phyloP scores from a whole-genome alignment of 2,113 vertebrate species.

The Mirza zaza region DNA sequence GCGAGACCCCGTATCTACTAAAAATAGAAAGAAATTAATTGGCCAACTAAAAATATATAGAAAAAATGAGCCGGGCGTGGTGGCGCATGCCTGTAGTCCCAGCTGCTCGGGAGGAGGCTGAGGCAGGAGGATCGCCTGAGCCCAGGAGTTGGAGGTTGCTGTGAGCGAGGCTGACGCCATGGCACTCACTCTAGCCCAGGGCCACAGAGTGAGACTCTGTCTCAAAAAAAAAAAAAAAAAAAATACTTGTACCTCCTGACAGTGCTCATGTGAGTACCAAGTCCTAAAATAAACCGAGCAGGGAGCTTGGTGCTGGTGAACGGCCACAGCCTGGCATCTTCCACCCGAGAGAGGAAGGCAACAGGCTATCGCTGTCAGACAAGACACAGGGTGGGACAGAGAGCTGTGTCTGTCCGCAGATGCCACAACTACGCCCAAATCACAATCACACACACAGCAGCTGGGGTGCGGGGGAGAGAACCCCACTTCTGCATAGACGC shows the following conservation, averaged over 20 bases:
- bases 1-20: too few relatives aligned
- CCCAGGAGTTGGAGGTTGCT: too few relatives aligned
- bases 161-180: too few relatives aligned
- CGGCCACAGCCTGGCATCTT: not conserved
- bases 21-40: too few relatives aligned
- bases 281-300: not conserved
- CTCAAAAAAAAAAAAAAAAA: not conserved
- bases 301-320: not conserved
- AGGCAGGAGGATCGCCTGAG: too few relatives aligned
- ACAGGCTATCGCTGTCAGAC: not conserved
- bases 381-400: not conserved
- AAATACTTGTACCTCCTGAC: slow-evolving; percentile 61
- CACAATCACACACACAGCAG: not conserved
- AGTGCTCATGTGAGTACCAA: slow-evolving; percentile 24
- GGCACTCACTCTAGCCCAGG: too few relatives aligned
- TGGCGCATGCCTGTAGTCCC: too few relatives aligned
- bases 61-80: too few relatives aligned
- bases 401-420: not conserved
- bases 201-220: too few relatives aligned
- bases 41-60: too few relatives aligned
- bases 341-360: not conserved
- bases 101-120: too few relatives aligned
- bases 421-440: not conserved
- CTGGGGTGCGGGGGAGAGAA: not conserved
- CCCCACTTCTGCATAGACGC: slow-evolving; percentile 36